Evolutionary conservation across 2,797 vertebrate genomes (phyloP).

Genomic region (Hydrolagus colliei): DNA sequence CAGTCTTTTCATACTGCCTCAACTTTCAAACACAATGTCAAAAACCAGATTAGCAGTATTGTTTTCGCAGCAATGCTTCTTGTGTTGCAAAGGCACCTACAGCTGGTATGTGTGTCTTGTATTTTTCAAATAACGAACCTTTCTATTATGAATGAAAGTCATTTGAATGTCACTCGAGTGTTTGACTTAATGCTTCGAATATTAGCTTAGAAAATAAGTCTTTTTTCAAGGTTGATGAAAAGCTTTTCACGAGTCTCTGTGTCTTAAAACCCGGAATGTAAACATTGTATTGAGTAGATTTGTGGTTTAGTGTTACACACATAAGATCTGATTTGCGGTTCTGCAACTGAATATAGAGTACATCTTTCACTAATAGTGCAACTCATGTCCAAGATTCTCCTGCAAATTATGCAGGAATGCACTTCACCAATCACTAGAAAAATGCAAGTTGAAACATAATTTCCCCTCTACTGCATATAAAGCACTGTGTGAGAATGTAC

Average conservation of each 20-base stretch:
- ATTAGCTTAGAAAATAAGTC: neutral
- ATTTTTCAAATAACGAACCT: neutral
- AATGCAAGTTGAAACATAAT: neutral
- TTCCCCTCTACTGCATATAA: neutral
- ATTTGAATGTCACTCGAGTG: neutral
- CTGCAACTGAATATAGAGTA: no score
- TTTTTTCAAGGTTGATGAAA: neutral
- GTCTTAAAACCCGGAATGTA: neutral
- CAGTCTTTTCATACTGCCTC: constrained; percentile 1
- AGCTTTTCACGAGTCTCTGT: neutral
- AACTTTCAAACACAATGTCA: neutral
- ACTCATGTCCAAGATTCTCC: no score
- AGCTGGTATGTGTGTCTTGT: neutral
- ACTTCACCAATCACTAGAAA: neutral
- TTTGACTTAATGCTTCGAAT: neutral
- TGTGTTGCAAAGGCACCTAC: neutral
- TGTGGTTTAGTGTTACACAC: neutral
- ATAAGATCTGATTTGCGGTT: neutral
- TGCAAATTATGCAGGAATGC: neutral
- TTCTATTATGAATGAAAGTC: constrained; percentile 6
- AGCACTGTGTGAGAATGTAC: neutral
- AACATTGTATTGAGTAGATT: neutral
- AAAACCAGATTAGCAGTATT: neutral
- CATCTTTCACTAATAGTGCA: no score
- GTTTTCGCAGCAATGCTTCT: neutral